Conservation (phyloP, 2,797 vertebrate genomes). For the Odontamblyopus rebecca region DNA sequence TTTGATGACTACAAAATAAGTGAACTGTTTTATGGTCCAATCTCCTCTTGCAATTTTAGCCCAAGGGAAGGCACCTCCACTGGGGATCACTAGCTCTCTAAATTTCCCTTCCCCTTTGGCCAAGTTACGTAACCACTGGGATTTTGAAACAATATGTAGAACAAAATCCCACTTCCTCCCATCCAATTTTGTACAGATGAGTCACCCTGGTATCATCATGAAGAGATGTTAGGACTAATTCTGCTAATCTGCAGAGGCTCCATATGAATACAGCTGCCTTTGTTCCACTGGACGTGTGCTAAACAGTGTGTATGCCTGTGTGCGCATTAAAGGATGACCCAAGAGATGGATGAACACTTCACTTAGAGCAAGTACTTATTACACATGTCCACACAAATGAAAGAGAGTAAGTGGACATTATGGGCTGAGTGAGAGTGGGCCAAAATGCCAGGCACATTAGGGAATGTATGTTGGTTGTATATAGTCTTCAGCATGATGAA, state of each 20-base stretch:
- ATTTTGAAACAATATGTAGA: not conserved
- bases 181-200: conserved; percentile 46
- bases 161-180: conserved; percentile 34
- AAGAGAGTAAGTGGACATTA: not conserved
- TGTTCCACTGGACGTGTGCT: conserved; percentile 48
- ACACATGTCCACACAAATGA: not conserved
- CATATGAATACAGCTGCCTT: conserved; percentile 47
- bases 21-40: not conserved
- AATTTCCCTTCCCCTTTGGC: not conserved
- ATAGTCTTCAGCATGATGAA: not conserved
- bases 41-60: not conserved
- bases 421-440: no score
- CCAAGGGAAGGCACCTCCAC: not conserved
- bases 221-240: conserved; percentile 42
- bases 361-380: conserved; percentile 21
- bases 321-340: conserved; percentile 39
- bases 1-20: not conserved
- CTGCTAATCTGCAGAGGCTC: conserved; percentile 41
- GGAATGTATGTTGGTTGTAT: not conserved
- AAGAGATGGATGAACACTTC: conserved; percentile 24
- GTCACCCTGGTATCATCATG: conserved; percentile 46
- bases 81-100: not conserved
- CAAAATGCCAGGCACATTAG: not conserved
- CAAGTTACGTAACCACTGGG: not conserved
- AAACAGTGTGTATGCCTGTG: conserved; percentile 39